phyloP scores from a whole-genome alignment of 30 jellyfish, hydroid and myxozoan species.

The Pelagia noctiluca region DNA sequence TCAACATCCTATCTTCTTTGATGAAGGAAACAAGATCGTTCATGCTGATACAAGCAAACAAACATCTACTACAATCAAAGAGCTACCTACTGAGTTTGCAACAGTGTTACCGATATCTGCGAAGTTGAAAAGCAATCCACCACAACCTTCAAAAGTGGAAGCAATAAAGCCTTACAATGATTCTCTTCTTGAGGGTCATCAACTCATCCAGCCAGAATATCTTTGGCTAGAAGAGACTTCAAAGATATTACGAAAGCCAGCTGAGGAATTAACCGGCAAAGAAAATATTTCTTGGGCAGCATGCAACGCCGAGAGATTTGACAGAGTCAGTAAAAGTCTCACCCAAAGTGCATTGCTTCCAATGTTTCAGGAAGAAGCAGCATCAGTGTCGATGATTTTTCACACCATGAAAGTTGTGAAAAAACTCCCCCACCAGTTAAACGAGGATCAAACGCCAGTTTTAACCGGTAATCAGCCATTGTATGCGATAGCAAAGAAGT shows the following conservation, averaged over 20 bases:
- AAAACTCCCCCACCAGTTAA: constrained; percentile 19
- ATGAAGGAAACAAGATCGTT: not conserved
- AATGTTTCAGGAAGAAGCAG: constrained; percentile 33
- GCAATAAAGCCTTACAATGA: too few species aligned
- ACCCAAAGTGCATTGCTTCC: constrained; percentile 33
- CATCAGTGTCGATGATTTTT: constrained; percentile 37
- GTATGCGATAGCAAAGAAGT: constrained; percentile 63
- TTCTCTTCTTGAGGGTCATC: not conserved
- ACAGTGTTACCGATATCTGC: too few species aligned
- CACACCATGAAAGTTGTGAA: constrained; percentile 32
- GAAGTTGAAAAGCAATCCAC: too few species aligned
- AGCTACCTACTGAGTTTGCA: not conserved
- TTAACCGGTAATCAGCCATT: constrained; percentile 64
- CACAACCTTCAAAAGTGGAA: too few species aligned
- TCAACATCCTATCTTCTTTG: not conserved
- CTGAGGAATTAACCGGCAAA: not conserved
- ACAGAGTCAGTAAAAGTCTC: too few species aligned
- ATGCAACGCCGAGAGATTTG: constrained; percentile 9
- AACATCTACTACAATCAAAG: not conserved
- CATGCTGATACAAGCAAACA: not conserved
- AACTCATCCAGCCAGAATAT: not conserved
- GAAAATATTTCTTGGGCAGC: constrained; percentile 56
- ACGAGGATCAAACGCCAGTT: constrained; percentile 63
- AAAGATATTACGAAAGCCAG: not conserved
- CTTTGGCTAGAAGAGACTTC: not conserved